phyloP scores from a whole-genome alignment of 2,888 invertebrate species.

The Oligia strigilis region DNA sequence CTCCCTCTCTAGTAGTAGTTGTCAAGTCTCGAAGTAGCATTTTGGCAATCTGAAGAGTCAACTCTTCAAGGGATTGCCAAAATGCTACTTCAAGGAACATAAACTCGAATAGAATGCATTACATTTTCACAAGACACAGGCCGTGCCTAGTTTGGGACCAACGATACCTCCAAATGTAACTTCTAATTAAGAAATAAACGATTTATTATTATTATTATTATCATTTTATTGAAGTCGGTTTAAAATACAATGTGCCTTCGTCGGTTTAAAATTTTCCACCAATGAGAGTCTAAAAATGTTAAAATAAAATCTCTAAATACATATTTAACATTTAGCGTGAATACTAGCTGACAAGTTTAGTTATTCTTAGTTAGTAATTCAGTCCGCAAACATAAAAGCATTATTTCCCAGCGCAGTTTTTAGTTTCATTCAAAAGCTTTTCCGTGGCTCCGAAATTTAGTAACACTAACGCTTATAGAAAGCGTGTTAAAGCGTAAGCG shows the following conservation, averaged over 20 bases:
- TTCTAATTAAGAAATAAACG: no score
- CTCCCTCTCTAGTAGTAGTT: no score
- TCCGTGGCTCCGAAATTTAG: conserved; percentile 3
- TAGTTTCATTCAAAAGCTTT: conserved; percentile 10
- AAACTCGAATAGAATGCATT: background rate
- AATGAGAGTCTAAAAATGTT: background rate
- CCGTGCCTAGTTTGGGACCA: no score
- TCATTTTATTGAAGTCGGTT: background rate
- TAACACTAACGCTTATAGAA: conserved; percentile 13
- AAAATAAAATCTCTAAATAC: background rate
- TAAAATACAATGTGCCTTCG: background rate
- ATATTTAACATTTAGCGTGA: background rate
- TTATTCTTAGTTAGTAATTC: background rate
- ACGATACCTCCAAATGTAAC: no score
- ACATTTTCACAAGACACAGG: no score
- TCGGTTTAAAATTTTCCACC: background rate
- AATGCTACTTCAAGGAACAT: background rate
- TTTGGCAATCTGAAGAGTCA: no score
- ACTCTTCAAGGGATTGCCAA: background rate
- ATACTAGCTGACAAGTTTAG: background rate
- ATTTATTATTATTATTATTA: no score
- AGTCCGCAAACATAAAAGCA: background rate
- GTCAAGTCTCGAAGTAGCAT: no score
- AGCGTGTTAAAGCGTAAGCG: conserved; percentile 5
- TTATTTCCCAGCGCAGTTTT: conserved; percentile 5